Evolutionary conservation across 2,888 invertebrate species (phyloP).

Genomic region (Bombylius discolor): DNA sequence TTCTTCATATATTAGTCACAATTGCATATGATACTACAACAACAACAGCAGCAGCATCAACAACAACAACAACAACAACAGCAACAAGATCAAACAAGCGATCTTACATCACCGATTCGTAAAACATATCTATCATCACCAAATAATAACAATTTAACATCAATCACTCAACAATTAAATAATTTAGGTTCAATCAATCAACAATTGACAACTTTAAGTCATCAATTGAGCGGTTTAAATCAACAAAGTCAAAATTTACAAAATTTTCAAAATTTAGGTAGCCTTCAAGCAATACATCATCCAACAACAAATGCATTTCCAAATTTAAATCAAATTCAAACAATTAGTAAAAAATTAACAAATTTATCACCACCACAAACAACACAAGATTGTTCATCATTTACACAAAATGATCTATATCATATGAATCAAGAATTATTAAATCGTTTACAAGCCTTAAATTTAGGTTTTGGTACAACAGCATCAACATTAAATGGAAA

Average conservation of each 20-base stretch:
- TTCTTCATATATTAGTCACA: constrained; percentile 2
- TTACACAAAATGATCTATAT: constrained; percentile 32
- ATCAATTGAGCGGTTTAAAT: constrained; percentile 34
- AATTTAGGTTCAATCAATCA: constrained; percentile 35
- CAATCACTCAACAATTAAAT: constrained; percentile 34
- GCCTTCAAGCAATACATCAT: constrained; percentile 11
- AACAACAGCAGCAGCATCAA: constrained; percentile 32
- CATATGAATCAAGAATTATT: constrained; percentile 36
- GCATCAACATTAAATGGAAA: constrained; percentile 12
- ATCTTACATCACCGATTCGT: constrained; percentile 16
- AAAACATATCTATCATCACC: constrained; percentile 22
- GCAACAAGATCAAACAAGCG: constrained; percentile 6
- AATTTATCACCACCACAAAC: constrained; percentile 20
- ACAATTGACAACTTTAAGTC: constrained; percentile 32
- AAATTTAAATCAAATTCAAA: constrained; percentile 31
- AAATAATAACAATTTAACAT: constrained; percentile 34
- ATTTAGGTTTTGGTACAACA: constrained; percentile 22
- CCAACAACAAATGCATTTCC: constrained; percentile 24
- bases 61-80: constrained; percentile 18
- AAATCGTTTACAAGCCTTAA: constrained; percentile 34
- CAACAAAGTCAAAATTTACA: constrained; percentile 36
- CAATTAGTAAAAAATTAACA: constrained; percentile 29
- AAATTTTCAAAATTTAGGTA: constrained; percentile 27
- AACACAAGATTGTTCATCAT: neutral
- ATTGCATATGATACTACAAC: constrained; percentile 16